Conservation (phyloP, 2,888 invertebrate species). For the Napeogenes sylphis region DNA sequence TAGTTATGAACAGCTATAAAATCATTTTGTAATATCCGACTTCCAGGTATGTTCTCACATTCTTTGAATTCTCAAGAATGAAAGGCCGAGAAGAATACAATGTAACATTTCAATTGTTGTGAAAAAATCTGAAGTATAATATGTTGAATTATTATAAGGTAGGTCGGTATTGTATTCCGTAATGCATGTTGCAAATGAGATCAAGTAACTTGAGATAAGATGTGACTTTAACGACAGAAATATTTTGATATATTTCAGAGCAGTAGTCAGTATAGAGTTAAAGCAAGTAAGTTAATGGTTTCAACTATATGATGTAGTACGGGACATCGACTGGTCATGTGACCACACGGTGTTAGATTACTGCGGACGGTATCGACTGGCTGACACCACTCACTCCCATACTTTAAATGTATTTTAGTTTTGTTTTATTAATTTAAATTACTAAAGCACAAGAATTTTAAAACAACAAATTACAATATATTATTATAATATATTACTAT, state of each 20-base stretch:
- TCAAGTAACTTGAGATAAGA: no score
- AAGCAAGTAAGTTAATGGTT: no score
- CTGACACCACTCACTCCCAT: neutral
- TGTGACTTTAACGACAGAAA: no score
- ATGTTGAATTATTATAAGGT: neutral
- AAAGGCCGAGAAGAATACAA: conserved; percentile 1
- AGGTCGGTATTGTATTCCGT: no score
- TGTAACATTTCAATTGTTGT: conserved; percentile 6
- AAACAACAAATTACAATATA: no score
- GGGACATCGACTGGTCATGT: neutral
- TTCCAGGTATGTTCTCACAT: neutral
- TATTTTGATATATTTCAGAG: no score
- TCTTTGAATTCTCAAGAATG: conserved; percentile 17
- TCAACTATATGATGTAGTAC: neutral
- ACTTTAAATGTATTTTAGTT: neutral
- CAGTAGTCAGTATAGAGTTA: no score
- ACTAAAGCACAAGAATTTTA: no score
- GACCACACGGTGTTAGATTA: neutral
- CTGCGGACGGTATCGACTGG: neutral
- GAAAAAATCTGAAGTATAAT: neutral
- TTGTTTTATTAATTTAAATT: no score
- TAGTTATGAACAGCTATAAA: neutral
- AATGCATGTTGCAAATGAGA: no score
- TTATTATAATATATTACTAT: no score
- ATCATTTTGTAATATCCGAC: neutral